Evolutionary conservation across 2,888 invertebrate genomes (phyloP), one percentile per base, ranked within the genome.

Genomic region (Acrobasis repandana): DNA sequence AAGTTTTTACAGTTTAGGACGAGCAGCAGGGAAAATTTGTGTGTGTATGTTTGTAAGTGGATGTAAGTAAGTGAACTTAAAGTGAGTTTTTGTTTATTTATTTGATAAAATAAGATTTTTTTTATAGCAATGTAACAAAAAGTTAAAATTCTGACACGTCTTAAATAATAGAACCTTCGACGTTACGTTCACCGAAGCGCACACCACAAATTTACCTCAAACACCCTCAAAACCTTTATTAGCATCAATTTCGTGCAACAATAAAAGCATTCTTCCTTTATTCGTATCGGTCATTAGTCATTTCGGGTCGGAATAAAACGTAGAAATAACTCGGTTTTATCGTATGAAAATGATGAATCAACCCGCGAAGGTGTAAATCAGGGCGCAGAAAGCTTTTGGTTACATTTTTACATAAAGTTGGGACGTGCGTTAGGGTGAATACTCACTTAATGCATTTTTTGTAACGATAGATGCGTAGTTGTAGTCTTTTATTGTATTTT

Each of bases 311-410:
- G 76, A 76, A 78, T 74, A 76, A 65, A 72, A 68, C 68, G 66
- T 67, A 70, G 72, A 73, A 73, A 76, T 75, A 76, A 74, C 72
- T 70, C 66, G 73, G 72, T 72, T 77, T 77, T 80, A 77, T 76
- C 75, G 74, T 71, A 79, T 72, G 79, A 81, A 80, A 80, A 81
- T 83, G 79, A 82, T 80, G 78, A 76, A 83, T 81, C 78, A 73
- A 75, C 77, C 64, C 47, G 61, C 46, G 57, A 15, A 46, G 58
- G 62, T 71, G 72, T 70, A 73, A 77, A 82, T 81, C 72, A 79
- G 70, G 67, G 67, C 68, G 71, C 69, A 69, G 61, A 59, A 63
- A 59, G 67, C 63, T 71, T 72, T 67, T 65, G 67, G 66, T 62
- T 59, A 69, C 69, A 68, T 49, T 73, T 77, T 74, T 70, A 71